Evolutionary conservation across 1,140 invertebrate species (phyloP).

Genomic region (Musca domestica): DNA sequence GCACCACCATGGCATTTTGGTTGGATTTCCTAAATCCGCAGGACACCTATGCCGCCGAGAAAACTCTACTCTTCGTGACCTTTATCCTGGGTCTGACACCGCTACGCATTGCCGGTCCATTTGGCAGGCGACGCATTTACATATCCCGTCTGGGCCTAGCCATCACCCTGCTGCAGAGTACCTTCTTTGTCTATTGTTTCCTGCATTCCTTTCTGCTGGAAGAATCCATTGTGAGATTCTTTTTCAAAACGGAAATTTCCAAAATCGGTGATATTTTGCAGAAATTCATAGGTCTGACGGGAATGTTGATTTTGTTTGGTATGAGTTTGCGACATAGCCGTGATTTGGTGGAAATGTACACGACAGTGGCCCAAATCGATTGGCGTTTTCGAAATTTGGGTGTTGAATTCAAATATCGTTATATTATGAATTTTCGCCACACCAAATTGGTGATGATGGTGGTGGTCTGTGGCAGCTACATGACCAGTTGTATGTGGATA

Average conservation of each 20-base stretch:
- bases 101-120: slow-evolving; percentile 31
- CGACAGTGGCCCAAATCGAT: slow-evolving; percentile 39
- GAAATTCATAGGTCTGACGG: slow-evolving; percentile 44
- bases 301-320: slow-evolving; percentile 44
- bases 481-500: slow-evolving; percentile 40
- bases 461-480: slow-evolving; percentile 35
- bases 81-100: slow-evolving; percentile 47
- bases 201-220: slow-evolving; percentile 39
- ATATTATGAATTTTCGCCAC: slow-evolving; percentile 39
- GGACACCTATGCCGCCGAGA: slow-evolving; percentile 42
- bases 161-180: slow-evolving; percentile 41
- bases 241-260: slow-evolving; percentile 48
- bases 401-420: slow-evolving; percentile 39
- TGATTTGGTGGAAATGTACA: slow-evolving; percentile 34
- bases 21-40: slow-evolving; percentile 34
- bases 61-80: slow-evolving; percentile 39
- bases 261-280: slow-evolving; percentile 46
- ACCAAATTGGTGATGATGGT: slow-evolving; percentile 35
- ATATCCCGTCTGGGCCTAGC: slow-evolving; percentile 42
- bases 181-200: slow-evolving; percentile 48
- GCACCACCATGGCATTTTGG: neutral
- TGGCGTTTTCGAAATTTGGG: slow-evolving; percentile 36
- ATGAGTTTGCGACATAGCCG: slow-evolving; percentile 28
- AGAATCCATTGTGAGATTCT: slow-evolving; percentile 48
- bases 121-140: slow-evolving; percentile 28